Evolutionary conservation across 1,140 invertebrate genomes (phyloP), one percentile per base, ranked within the genome.

Genomic region (Mamestra configurata): DNA sequence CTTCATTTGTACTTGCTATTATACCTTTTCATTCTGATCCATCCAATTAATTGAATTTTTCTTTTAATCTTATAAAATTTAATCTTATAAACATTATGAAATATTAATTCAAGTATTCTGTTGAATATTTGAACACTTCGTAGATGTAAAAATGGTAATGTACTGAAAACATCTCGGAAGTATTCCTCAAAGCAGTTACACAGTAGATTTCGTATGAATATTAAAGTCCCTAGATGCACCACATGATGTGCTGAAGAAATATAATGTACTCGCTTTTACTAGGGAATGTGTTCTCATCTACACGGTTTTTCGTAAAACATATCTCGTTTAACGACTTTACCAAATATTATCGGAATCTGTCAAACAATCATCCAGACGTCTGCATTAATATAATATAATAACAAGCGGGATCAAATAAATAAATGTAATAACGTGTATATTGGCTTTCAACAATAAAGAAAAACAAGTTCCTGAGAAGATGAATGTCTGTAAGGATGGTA

Each of bases 381-480:
- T 66, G n/a, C 61, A 66, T 66, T 20, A 66, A 66, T n/a, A n/a
- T n/a, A n/a, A n/a, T n/a, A n/a, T 66, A 66, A 43, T 40, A 31
- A 40, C 37, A 10, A n/a, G 37, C 20, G 37, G 22, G 35, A 61
- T 57, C 31, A 57, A 40, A 57, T 53, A 55, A 51, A 35, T 73
- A 37, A 75, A 20, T 59, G 53, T 59, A 68, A 22, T 40, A 46
- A 70, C 27, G 43, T 15, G 66, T 46, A n/a, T 70, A 70, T 70
- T 27, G 72, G 72, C 71, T 73, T 61, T 57, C 72, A 53, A 61
- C 72, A 61, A 61, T 61, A 76, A 76, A 76, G 55, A 57, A 53
- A 73, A 40, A 61, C 51, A 61, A 61, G 72, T 59, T 66, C 27
- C 35, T 22, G 15, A 37, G 35, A 66, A 70, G 64, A 75, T 53